Evolutionary conservation across 1,140 invertebrate genomes (phyloP), one percentile per base, ranked within the genome.

Genomic region (Calliphora vicina): DNA sequence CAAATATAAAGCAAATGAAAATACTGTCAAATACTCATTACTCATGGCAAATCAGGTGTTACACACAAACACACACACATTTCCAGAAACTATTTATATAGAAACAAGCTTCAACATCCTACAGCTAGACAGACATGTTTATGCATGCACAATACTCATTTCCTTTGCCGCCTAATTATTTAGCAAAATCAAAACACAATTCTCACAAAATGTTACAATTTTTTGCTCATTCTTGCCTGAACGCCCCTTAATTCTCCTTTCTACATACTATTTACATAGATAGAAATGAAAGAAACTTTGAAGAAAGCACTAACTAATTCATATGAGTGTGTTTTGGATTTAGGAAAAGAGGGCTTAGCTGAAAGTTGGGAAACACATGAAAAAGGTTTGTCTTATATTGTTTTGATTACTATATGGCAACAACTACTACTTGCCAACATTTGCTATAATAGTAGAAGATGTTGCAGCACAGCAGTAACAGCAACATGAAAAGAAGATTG

Each of bases 401-500:
- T 67, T 67, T 67, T 25, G n/a, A 67, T 67, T 67, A 67, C n/a
- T 23, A 67, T 9, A 67, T n/a, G n/a, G n/a, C 61, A 67, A 67
- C n/a, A 25, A 61, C 13, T 6, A 61, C 50, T 17, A 61, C 17
- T 17, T 43, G n/a, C n/a, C n/a, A n/a, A n/a, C n/a, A n/a, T n/a
- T n/a, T 35, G 1, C 35, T 35, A 8, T 35, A 35, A 5, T 35
- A 35, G 35, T 35, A 35, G 35, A 35, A 35, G 5, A 35, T 35
- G 35, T 35, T 35, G 15, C 15, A 15, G 5, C 20, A 23, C 15
- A 15, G 5, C 20, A 23, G n/a, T 23, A 23, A 23, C 3, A 67
- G 25, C 61, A 67, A 67, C 61, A 67, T 67, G 61, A 23, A 67
- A 23, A 67, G 61, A 67, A 67, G 61, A 67, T 67, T 67, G 61